A percentile compares a stretch with the other conserved stretches of the same genome.
These are phyloP conservation scores for Xestoiulus laeticollis DNA, from an alignment of 2,888 invertebrate genomes.

Conservation along the genomic window DNA sequence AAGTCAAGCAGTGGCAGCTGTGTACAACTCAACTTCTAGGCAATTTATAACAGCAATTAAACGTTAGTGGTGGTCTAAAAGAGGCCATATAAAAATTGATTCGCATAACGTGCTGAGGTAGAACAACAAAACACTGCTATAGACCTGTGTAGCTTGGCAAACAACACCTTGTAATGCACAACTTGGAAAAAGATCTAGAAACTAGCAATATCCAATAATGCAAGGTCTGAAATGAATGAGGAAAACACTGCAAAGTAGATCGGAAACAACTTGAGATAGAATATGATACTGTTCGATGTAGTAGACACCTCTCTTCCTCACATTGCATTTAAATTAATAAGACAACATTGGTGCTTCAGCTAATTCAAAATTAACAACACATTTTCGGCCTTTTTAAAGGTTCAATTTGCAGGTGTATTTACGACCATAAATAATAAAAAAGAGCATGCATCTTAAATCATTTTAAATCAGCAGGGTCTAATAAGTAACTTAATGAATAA, in stretches of 20 bases:
- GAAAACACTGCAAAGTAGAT: too few relatives aligned
- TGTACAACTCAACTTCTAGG: not conserved
- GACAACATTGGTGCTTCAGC: not conserved
- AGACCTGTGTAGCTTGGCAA: not conserved
- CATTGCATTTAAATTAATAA: too few relatives aligned
- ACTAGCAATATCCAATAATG: too few relatives aligned
- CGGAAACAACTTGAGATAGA: too few relatives aligned
- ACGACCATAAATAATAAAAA: not conserved
- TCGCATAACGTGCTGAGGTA: not conserved
- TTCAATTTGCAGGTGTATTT: not conserved
- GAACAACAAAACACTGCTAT: not conserved
- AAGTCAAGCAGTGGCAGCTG: not conserved
- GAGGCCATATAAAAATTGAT: not conserved
- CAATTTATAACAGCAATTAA: conserved; percentile 39
- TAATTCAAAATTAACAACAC: not conserved
- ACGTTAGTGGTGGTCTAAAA: not conserved
- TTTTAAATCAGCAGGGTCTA: conserved; percentile 2
- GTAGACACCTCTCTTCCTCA: too few relatives aligned
- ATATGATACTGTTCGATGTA: too few relatives aligned
- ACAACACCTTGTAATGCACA: not conserved
- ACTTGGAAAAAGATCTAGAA: too few relatives aligned
- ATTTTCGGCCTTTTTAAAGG: not conserved
- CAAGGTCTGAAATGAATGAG: too few relatives aligned
- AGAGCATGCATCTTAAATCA: conserved; percentile 11
- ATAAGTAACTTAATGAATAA: conserved; percentile 23